Conservation (phyloP, 2,797 vertebrate species). For the Tapera naevia region DNA sequence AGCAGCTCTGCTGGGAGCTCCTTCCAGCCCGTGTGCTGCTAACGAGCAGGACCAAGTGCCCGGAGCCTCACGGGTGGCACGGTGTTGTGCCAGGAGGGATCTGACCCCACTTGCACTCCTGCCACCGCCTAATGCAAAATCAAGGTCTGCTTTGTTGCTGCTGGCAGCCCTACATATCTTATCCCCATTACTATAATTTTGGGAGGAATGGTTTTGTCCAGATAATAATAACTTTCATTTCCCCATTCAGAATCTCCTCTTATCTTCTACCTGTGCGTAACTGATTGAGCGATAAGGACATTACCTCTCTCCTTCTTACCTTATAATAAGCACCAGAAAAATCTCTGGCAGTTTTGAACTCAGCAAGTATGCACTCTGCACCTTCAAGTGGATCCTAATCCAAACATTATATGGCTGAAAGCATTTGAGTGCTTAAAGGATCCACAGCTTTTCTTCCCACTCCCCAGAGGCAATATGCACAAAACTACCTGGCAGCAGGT, state of each 20-base stretch:
- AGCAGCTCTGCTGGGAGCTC: not conserved
- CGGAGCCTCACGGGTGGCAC: not conserved
- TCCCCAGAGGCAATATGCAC: not conserved
- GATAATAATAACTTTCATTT: constrained; percentile 20
- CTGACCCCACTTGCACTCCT: not conserved
- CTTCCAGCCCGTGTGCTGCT: not conserved
- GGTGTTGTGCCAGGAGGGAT: not conserved
- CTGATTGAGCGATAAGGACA: constrained; percentile 15
- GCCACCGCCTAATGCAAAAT: not conserved
- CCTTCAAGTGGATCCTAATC: constrained; percentile 55
- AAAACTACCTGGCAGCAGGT: not conserved
- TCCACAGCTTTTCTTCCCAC: not conserved
- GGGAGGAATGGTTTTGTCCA: not conserved
- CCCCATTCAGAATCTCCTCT: not conserved
- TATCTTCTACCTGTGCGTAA: not conserved
- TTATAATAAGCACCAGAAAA: constrained; percentile 34
- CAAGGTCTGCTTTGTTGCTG: not conserved
- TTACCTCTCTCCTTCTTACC: not conserved
- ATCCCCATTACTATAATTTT: not conserved
- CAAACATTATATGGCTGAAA: constrained; percentile 37
- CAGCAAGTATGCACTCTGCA: not conserved
- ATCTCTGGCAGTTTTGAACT: constrained; percentile 13
- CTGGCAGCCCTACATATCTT: not conserved
- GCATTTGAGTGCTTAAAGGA: constrained; percentile 14
- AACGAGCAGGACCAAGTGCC: not conserved